A percentile compares a stretch with the other conserved stretches of the same genome.
These are phyloP conservation scores for Spilarctia lutea DNA, from an alignment of 2,888 invertebrate species.

Conservation along the genomic window DNA sequence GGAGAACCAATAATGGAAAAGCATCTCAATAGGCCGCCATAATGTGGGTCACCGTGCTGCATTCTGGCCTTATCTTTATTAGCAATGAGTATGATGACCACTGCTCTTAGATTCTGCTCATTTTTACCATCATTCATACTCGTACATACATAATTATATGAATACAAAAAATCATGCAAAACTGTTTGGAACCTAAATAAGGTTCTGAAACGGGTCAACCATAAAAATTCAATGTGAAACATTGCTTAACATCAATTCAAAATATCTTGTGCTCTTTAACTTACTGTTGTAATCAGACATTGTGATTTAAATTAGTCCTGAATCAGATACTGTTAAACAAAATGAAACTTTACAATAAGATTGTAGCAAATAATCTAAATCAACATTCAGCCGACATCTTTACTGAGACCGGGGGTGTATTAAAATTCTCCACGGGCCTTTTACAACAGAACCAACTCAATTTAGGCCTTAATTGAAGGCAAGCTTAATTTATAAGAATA, in stretches of 20 bases:
- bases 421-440: conserved; percentile 13
- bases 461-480: conserved; percentile 20
- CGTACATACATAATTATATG: too few species aligned
- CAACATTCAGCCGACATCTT: conserved; percentile 11
- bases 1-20: too few species aligned
- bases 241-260: background rate
- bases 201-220: background rate
- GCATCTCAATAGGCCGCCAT: too few species aligned
- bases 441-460: conserved; percentile 21
- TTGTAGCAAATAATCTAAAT: conserved; percentile 12
- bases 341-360: background rate
- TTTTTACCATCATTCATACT: too few species aligned
- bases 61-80: too few species aligned
- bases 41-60: too few species aligned
- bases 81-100: too few species aligned
- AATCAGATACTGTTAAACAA: background rate
- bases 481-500: conserved; percentile 16
- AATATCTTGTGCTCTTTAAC: background rate
- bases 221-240: background rate
- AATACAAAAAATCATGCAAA: too few species aligned
- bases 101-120: too few species aligned
- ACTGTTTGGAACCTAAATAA: too few species aligned
- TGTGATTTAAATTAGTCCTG: background rate
- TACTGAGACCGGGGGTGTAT: conserved; percentile 6
- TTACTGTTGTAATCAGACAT: background rate